phyloP scores from a whole-genome alignment of 2,113 vertebrate genomes.

The Gavialis gangeticus region DNA sequence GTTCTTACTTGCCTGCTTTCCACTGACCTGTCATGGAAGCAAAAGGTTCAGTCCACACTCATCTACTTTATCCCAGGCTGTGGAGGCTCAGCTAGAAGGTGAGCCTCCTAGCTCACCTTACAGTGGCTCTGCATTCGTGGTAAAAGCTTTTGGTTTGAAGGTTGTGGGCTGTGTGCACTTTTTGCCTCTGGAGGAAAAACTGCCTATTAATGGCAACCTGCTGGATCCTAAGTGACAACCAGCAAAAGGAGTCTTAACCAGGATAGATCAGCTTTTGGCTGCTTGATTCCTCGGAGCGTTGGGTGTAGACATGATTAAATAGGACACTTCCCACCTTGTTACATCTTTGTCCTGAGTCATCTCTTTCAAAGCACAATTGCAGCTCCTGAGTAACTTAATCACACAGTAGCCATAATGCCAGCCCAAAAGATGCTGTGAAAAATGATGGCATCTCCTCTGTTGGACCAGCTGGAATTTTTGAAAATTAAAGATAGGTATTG shows the following conservation, averaged over 20 bases:
- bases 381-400: neutral
- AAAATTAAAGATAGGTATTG: neutral
- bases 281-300: neutral
- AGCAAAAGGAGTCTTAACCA: neutral
- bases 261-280: neutral
- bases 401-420: neutral
- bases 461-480: neutral
- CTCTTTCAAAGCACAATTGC: neutral
- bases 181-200: no score
- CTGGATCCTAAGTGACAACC: neutral
- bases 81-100: no score
- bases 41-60: no score
- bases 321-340: neutral
- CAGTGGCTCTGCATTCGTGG: neutral
- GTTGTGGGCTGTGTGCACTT: neutral
- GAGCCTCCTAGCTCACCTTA: no score
- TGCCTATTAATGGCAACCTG: neutral
- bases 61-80: no score
- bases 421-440: neutral
- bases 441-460: neutral
- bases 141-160: neutral
- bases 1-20: no score
- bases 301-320: neutral
- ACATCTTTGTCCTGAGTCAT: neutral
- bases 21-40: no score